Evolutionary conservation across 2,888 invertebrate genomes (phyloP), one percentile per base, ranked within the genome.

Genomic region (Cylloceria caligata): DNA sequence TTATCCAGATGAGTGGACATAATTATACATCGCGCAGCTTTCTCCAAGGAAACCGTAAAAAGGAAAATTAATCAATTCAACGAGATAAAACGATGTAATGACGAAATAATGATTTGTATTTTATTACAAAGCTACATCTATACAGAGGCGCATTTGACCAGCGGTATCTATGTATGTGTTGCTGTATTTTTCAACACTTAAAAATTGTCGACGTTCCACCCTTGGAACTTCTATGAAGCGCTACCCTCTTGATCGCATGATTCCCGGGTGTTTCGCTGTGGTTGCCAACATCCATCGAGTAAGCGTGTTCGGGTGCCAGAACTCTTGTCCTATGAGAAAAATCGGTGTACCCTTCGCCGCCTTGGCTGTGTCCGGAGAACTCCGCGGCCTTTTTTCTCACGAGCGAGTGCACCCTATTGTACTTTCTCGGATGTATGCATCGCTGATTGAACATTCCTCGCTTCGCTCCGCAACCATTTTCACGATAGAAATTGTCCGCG

Each of bases 391-490:
- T 19, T 34, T 72, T 65, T 60, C 47, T 57, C 34, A 67, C 24
- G 27, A 36, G 42, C 39, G 19, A 27, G 11, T 55, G 34, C 57
- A 76, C 76, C 57, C 62, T 64, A 11, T 60, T 49, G 36, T 69
- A 88, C 88, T 88, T 88, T 84, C 87, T 88, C 81, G 9, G 3
- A 21, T 24, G n/a, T 67, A 88, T 90, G 82, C 60, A 52, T 52
- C 81, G 71, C 88, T 90, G 84, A 47, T 89, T 69, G 78, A 62
- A 64, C 85, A 88, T 89, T 90, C 88, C 86, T 87, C 76, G 75
- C 71, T 83, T 84, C 83, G 84, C 84, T 86, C 87, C 84, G 86
- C 86, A 84, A 84, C 81, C 85, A 85, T 69, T 65, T 30, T 57
- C 36, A 60, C 65, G 80, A 16, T 36, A 45, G 16, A 30, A 57